Evolutionary conservation across 2,888 invertebrate genomes (phyloP), one percentile per base, ranked within the genome.

Genomic region (Amblyjoppa fuscipennis): DNA sequence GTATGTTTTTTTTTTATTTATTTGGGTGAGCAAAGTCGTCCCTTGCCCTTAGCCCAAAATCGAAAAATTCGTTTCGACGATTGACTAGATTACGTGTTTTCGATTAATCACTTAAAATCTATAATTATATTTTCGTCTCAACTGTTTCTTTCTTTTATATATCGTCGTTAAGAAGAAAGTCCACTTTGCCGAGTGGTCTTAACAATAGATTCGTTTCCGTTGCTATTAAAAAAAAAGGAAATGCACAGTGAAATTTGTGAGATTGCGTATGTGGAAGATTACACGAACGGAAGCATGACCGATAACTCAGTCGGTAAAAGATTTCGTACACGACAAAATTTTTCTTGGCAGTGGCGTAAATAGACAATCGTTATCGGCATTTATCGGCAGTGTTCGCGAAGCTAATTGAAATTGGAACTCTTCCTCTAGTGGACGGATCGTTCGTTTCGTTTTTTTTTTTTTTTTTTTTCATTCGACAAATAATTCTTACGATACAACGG

Each of bases 361-460:
- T 45, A 45, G 56, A 71, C 68, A 41, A 11, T 64, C 64, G 49
- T 68, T 68, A 25, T 76, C 73, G 56, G 66, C 56, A 74, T 38
- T 76, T 66, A 77, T 77, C 38, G 77, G 79, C 80, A 61, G 68
- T 80, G 56, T 59, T 51, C 53, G 31, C 28, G 11, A 77, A 74
- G 73, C 64, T 71, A 59, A 71, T 66, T 75, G 41, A 85, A 34
- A 79, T 80, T 79, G 66, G 68, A 82, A 79, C 51, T 79, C 79
- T 83, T 80, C 61, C 80, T 83, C 51, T 68, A 77, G 73, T 83
- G 85, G 85, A 85, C 83, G 83, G 83, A 83, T 85, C 83, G 61
- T 81, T 81, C 74, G 53, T 83, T 85, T 79, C 61, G 49, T 81
- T 82, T 75, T 64, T 68, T 75, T 34, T 34, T 64, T 6, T 64